Evolutionary conservation across 2,888 invertebrate genomes (phyloP), one percentile per base, ranked within the genome.

Genomic region (Ischnura elegans): DNA sequence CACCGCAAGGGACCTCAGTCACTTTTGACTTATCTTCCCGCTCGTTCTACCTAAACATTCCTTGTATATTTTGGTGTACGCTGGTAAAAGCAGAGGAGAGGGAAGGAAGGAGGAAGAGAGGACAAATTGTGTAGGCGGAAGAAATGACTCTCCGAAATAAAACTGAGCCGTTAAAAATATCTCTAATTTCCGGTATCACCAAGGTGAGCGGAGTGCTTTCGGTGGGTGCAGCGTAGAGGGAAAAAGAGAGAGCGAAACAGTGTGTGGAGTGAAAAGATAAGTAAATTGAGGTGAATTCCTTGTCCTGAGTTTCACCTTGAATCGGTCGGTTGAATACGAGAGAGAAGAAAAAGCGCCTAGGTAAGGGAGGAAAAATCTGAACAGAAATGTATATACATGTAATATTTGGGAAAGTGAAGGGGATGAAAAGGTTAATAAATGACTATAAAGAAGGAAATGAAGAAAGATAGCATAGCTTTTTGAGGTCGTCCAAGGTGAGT

Each of bases 141-240:
- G 29, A 76, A 76, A 76, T 76, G 29, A 36, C 76, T 76, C 29
- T 76, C 76, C 76, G 13, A 76, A 76, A 76, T 76, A 76, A 76
- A 76, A 76, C 76, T 6, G 36, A 76, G 76, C 25, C 76, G 76
- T 76, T 76, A 76, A 76, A 76, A 76, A 76, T 76, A 76, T 29
- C 76, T 36, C 76, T 36, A 36, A 76, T 76, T 76, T 76, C 76
- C 76, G 76, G 76, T 29, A 76, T 76, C 36, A 76, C 76, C 76
- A 76, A 76, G 76, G 76, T 76, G 76, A 76, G 29, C 25, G n/a
- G 61, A n/a, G 61, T 36, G 36, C 36, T 76, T 76, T 36, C 13
- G 76, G 36, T 2, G 29, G 8, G 8, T 8, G 16, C 4, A 1
- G 1, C 8, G 6, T 29, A 66, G 66, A 66, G 66, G 6, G 66